phyloP scores from a whole-genome alignment of 1,140 invertebrate species.

The Drosophila pectinifera region DNA sequence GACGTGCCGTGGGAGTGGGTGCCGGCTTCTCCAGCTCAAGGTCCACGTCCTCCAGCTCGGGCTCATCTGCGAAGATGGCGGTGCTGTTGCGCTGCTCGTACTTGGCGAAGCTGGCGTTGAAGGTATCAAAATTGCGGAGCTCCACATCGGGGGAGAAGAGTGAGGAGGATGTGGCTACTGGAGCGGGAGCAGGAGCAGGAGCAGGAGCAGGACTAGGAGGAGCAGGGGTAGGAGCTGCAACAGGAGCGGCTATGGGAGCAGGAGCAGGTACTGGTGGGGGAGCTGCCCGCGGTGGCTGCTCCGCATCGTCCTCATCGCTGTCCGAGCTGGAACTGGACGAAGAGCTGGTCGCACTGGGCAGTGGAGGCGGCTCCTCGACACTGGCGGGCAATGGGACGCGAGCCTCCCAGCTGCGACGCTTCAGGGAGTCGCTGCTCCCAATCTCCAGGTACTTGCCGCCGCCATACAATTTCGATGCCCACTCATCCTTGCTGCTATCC shows the following conservation, averaged over 20 bases:
- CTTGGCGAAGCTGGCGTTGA: conserved; percentile 71
- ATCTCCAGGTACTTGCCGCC: conserved; percentile 85
- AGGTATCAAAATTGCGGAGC: conserved; percentile 65
- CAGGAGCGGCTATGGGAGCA: background rate
- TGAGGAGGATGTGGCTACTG: conserved; percentile 12
- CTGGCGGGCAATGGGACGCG: conserved; percentile 67
- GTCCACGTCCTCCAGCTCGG: conserved; percentile 32
- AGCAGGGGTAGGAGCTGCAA: background rate
- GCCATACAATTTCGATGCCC: conserved; percentile 92
- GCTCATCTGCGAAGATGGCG: conserved; percentile 66
- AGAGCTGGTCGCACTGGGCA: conserved; percentile 21
- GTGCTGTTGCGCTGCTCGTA: conserved; percentile 73
- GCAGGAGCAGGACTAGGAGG: background rate
- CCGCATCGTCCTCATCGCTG: conserved; percentile 19
- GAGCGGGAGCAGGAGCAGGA: background rate
- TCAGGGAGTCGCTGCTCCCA: conserved; percentile 77
- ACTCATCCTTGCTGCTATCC: conserved; percentile 88
- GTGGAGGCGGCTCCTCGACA: conserved; percentile 34
- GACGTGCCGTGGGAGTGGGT: conserved; percentile 27
- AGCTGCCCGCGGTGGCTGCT: conserved; percentile 17
- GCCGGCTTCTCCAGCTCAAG: conserved; percentile 7
- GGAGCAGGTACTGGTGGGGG: background rate
- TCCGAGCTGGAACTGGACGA: conserved; percentile 50
- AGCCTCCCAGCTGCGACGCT: conserved; percentile 79
- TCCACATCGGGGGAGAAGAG: conserved; percentile 61